Conservation (phyloP, 1,140 invertebrate species). For the Magallana angulata region DNA sequence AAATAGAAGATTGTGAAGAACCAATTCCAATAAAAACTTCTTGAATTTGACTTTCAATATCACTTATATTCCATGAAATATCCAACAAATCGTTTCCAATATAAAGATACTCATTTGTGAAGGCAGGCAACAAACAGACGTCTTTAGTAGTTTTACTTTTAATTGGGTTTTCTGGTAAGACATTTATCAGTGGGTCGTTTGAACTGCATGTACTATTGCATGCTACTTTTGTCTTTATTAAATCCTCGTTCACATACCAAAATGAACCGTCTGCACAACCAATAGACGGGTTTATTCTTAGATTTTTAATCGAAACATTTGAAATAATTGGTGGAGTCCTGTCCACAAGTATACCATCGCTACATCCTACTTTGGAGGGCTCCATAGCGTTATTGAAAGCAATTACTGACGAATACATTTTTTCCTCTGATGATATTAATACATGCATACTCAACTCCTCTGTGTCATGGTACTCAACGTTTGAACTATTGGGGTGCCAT, state of each 20-base stretch:
- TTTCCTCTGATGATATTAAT: slow-evolving; percentile 17
- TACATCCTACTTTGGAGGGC: slow-evolving; percentile 60
- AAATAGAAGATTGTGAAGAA: neutral
- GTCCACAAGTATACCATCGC: slow-evolving; percentile 64
- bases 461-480: neutral
- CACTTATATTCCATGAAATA: slow-evolving; percentile 37
- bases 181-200: neutral
- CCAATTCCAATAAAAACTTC: slow-evolving; percentile 50
- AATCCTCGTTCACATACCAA: slow-evolving; percentile 58
- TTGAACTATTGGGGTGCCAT: neutral
- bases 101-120: neutral
- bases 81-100: slow-evolving; percentile 38
- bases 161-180: neutral
- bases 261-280: slow-evolving; percentile 51
- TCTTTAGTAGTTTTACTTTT: neutral
- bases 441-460: neutral
- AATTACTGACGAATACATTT: slow-evolving; percentile 58
- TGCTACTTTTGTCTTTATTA: slow-evolving; percentile 36
- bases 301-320: slow-evolving; percentile 54
- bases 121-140: neutral
- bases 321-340: slow-evolving; percentile 54
- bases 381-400: slow-evolving; percentile 65
- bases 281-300: slow-evolving; percentile 28
- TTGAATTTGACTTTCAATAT: slow-evolving; percentile 46
- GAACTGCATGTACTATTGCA: neutral